Base-by-base conservation (phyloP, 2,888 invertebrate species). In the Altica lythri region DNA sequence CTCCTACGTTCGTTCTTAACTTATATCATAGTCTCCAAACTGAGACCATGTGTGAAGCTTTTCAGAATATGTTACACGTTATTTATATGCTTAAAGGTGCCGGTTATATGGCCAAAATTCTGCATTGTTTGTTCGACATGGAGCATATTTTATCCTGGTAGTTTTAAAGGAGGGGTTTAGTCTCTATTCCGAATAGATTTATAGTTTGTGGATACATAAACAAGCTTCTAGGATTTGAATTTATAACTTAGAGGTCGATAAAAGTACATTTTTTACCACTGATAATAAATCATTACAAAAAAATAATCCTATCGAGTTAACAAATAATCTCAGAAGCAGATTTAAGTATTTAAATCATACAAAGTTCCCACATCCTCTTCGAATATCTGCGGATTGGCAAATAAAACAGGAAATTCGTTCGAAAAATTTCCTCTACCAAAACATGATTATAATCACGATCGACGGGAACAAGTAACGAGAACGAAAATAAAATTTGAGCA, bases 1-100 rank as follows among this genome's bases (percentile, higher is more conserved):
- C 52, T 37, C 53, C 53, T 55, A 55, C 51, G 49, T 57, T 57
- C 53, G 47, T 59, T 61, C 59, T 51, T 48, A 51, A 61, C 53
- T 55, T 57, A 57, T 59, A 59, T 61, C 59, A 57, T 53, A 53
- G 57, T 54, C 52, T 53, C 40, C 37, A 48, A 45, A 43, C 52
- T 46, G 25, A 34, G 45, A 51, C 34, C 58, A 54, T 58, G 54
- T 57, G 58, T 51, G 51, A 42, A 35, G 42, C 19, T 10, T 35
- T 34, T 34, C 30, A 29, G 53, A 51, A 57, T 54, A 57, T 51
- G 57, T 48, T 53, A 47, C 42, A 37, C 47, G 44, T 51, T 54
- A 57, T 57, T 54, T 54, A 57, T 54, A 37, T 22, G 25, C 42
- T 38, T 13, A 40, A 27, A 19, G 52, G 40, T 46, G 52, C 29